These are phyloP conservation scores for Capricornis sumatraensis DNA, from an alignment of 2,113 vertebrate genomes.

Conservation along the genomic window DNA sequence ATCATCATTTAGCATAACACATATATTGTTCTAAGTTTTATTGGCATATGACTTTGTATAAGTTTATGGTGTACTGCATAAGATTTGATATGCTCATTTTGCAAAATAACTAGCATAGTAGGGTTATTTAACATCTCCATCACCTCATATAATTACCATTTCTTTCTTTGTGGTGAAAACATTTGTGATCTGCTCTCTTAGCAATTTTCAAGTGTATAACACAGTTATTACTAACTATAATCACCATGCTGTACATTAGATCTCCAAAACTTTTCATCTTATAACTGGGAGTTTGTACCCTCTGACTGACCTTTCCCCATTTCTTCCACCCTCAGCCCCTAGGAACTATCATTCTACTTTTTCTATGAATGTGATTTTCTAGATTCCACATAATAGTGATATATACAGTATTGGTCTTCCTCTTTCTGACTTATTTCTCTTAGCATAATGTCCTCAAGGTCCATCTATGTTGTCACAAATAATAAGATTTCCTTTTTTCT, in stretches of 20 bases:
- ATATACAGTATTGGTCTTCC: neutral
- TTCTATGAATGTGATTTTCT: neutral
- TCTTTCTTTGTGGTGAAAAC: neutral
- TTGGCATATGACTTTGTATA: neutral
- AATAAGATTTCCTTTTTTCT: neutral
- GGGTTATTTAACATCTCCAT: neutral
- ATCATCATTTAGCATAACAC: neutral
- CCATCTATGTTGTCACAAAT: neutral
- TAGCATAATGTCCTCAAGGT: neutral
- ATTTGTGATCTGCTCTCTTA: neutral
- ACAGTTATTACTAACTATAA: neutral
- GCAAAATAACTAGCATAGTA: neutral
- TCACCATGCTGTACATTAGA: neutral
- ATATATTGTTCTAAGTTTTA: neutral
- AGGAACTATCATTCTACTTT: neutral
- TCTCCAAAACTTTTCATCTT: neutral
- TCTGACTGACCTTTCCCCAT: neutral
- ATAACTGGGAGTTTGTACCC: neutral
- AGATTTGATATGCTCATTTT: neutral
- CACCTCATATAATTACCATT: neutral
- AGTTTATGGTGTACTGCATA: neutral
- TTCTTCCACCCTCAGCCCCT: too few relatives aligned
- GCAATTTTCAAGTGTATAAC: neutral
- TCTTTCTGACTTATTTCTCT: neutral
- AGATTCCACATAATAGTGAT: neutral